A percentile compares a stretch with the other conserved stretches of the same genome.
Conservation (phyloP, 1,140 invertebrate genomes). For the Acromyrmex echinatior region DNA sequence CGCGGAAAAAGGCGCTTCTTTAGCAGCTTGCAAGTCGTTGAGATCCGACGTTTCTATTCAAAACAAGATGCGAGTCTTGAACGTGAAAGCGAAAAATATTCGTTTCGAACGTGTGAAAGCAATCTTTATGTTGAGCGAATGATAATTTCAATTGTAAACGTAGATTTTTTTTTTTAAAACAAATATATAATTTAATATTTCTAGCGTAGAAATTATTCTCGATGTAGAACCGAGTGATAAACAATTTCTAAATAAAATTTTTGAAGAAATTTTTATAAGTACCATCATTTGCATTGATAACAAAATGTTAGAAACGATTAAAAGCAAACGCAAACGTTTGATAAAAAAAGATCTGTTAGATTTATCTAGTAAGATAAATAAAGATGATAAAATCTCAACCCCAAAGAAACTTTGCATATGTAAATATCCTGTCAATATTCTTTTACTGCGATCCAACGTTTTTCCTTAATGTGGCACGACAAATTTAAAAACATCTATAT, state of each 20-base stretch:
- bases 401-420: background rate
- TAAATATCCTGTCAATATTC: conserved; percentile 28
- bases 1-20: conserved; percentile 3
- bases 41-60: background rate
- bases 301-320: background rate
- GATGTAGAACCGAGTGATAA: background rate
- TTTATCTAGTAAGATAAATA: background rate
- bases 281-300: background rate
- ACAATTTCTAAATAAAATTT: background rate
- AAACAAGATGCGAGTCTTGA: background rate
- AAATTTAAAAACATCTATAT: conserved; percentile 64
- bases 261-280: background rate
- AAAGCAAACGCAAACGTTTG: background rate
- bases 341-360: background rate
- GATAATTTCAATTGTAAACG: background rate
- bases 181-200: background rate
- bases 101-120: background rate
- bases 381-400: background rate
- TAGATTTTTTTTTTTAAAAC: background rate
- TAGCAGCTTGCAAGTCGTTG: conserved; percentile 10
- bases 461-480: conserved; percentile 43
- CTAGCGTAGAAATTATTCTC: conserved; percentile 7
- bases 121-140: background rate
- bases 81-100: conserved; percentile 16
- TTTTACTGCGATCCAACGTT: conserved; percentile 23